These are phyloP conservation scores for Tiliacea aurago DNA, from an alignment of 2,888 invertebrate genomes.

Conservation along the genomic window DNA sequence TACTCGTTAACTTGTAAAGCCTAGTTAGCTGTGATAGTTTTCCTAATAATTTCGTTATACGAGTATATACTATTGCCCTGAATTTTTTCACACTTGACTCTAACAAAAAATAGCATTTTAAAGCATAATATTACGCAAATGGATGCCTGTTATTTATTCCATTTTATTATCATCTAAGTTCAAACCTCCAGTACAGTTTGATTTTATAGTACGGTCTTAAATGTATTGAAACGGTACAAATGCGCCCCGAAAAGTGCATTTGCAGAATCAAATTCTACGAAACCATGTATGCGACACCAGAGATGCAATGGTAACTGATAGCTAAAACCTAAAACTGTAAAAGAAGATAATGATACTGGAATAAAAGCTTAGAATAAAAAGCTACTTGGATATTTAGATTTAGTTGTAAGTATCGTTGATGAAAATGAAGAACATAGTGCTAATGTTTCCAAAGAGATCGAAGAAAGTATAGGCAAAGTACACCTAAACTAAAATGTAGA, in stretches of 20 bases:
- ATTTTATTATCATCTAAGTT: conserved; percentile 18
- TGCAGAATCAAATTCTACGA: conserved; percentile 31
- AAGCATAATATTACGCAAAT: no score
- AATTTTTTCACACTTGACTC: no score
- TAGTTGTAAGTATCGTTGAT: not conserved
- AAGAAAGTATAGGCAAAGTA: not conserved
- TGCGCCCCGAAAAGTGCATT: conserved; percentile 16
- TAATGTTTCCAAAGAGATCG: not conserved
- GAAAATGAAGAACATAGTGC: not conserved
- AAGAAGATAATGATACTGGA: conserved; percentile 24
- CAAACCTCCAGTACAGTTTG: conserved; percentile 18
- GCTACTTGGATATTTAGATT: not conserved
- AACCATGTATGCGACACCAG: conserved; percentile 3
- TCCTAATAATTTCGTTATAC: no score
- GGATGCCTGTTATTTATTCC: no score
- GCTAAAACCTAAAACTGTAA: conserved; percentile 8
- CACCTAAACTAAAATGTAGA: conserved; percentile 6
- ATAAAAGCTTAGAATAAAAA: not conserved
- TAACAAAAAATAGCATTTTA: no score
- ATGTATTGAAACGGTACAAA: conserved; percentile 38
- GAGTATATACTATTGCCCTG: no score
- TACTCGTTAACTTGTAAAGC: no score
- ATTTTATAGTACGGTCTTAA: conserved; percentile 38
- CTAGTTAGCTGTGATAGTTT: no score
- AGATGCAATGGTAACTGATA: conserved; percentile 7